Evolutionary conservation across 2,888 invertebrate species (phyloP), one percentile per base, ranked within the genome.

Genomic region (Chymomyza fuscimana): DNA sequence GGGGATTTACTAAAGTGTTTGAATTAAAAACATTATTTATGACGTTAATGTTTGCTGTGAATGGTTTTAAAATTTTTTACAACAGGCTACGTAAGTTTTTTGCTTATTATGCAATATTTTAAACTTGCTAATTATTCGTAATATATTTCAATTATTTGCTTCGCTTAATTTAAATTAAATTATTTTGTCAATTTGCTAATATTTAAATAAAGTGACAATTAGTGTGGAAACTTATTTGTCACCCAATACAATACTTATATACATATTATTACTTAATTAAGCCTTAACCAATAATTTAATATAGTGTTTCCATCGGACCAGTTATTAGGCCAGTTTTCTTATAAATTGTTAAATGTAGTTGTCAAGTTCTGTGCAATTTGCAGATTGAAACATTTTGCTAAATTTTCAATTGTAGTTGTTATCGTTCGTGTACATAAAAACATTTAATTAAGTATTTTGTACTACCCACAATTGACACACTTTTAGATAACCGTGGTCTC

Each of bases 401-500:
- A 46, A 10, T 12, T 46, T 36, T 36, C 9, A 36, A 2, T 46
- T 12, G 40, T 12, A n/a, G 9, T 59, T 32, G 16, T 3, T n/a
- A 32, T 59, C n/a, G 0, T 59, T 29, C 32, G 36, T 9, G n/a
- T 58, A 5, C 16, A 15, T 52, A 52, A 16, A 52, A 52, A 32
- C 32, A 7, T 12, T 46, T 2, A 46, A 46, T 46, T 46, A 46
- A 46, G 40, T 10, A 12, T 12, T 46, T 46, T 46, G 10, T 46
- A 12, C 40, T 10, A 46, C 12, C 40, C 40, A 46, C 40, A 46
- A 46, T 59, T 59, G 59, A 15, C 59, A 25, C 32, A 32, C n/a
- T 59, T 32, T 22, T n/a, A 12, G n/a, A 36, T 29, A 59, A 15
- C 4, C 36, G 36, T 10, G 22, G 12, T 25, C n/a, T 71, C 70